Evolutionary conservation across 2,888 invertebrate species (phyloP), one percentile per base, ranked within the genome.

Genomic region (Cloeon dipterum): DNA sequence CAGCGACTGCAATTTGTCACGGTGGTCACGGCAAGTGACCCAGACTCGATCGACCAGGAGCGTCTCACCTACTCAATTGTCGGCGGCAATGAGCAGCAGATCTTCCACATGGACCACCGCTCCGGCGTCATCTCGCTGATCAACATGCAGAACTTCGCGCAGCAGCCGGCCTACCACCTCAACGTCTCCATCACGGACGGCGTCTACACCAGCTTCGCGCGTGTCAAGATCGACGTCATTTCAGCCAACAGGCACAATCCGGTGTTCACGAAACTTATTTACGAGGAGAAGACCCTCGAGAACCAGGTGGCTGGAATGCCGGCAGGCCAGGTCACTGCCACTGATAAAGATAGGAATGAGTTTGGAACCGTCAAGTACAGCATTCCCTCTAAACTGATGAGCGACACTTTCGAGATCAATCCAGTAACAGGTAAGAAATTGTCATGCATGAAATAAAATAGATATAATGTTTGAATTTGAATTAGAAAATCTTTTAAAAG

Each of bases 121-220:
- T 63, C 63, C 8, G 59, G 66, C 5, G 58, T 79, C 16, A 70
- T 85, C 36, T 67, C 69, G 2, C 56, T 83, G 41, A 70, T 76
- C 43, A 77, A 78, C 51, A 66, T 78, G 52, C 71, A 79, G 42
- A 74, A 74, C 50, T 73, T 75, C 46, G 68, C 70, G 4, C 70
- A 73, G 35, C 62, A 66, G 43, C 65, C 68, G 36, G 59, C 65
- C 37, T 71, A 73, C 49, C 58, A 70, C 41, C 64, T 94, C 40
- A 94, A 94, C 61, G 75, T 94, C 21, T 91, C 91, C 2, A 93
- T 88, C 26, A 83, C 85, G 38, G 94, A 96, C 61, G 93, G 93
- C 21, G 85, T 93, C 25, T 91, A 88, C 59, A 88, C 86, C 5
- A 79, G 74, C 44, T 91, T 81, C 57, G 74, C 86, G 2, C 63